These are phyloP conservation scores for Nesogale talazaci DNA, from an alignment of 2,113 vertebrate genomes.

Conservation along the genomic window DNA sequence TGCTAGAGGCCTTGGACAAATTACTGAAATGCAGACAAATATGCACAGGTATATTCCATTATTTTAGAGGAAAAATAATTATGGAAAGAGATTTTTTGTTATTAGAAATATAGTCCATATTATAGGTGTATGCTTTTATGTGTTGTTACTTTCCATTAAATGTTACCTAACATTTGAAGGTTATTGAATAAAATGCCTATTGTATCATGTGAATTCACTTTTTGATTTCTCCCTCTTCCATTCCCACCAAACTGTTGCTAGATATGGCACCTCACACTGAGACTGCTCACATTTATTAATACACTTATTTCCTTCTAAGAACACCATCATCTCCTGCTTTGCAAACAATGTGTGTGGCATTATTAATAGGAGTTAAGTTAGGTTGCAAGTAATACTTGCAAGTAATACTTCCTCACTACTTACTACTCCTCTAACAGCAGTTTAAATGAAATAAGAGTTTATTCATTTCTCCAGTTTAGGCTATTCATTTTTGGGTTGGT, in stretches of 20 bases:
- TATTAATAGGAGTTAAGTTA: constrained; percentile 7
- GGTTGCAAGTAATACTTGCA: background rate
- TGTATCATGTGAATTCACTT: background rate
- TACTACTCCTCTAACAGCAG: background rate
- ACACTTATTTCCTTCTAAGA: background rate
- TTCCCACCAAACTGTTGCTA: background rate
- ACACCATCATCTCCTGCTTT: background rate
- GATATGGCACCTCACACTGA: background rate
- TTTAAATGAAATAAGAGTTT: constrained; percentile 12
- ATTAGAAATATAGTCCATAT: background rate
- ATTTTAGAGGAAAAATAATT: background rate
- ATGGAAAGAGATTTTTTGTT: background rate
- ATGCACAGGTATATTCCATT: background rate
- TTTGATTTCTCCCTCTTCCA: background rate
- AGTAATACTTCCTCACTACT: background rate
- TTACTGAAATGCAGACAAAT: background rate
- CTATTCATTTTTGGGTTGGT: background rate
- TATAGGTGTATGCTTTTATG: background rate
- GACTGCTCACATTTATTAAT: background rate
- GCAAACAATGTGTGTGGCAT: background rate
- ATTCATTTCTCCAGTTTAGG: background rate
- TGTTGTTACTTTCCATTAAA: background rate
- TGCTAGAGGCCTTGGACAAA: accelerated
- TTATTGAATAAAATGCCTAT: constrained; percentile 16
- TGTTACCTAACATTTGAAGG: background rate